Base-by-base conservation (phyloP, 2,797 vertebrate species). In the Paratrypauchen microcephalus region DNA sequence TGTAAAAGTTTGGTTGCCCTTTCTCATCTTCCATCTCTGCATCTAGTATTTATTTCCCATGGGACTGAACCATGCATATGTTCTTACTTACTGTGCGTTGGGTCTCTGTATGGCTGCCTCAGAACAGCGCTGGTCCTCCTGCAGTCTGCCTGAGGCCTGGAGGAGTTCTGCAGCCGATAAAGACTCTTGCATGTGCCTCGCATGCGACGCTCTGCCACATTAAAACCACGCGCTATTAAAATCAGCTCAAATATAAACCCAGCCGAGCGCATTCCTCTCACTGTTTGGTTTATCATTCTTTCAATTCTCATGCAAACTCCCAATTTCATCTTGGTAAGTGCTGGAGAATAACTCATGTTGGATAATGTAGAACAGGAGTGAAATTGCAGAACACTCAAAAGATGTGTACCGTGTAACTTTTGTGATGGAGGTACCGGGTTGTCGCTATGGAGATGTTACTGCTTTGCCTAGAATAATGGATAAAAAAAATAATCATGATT, bases 111-210 rank as follows among this genome's bases (percentile, higher is more conserved):
- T 87, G 30, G 26, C 78, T 87, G 81, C 82, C 84, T 86, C 79
- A 83, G 83, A 76, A 62, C 62, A 65, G 61, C 85, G 87, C 70
- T 82, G 86, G 85, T 80, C 84, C 87, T 87, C 89, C 86, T 68
- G 71, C 62, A 68, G 73, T 76, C 77, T 81, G 78, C 7, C 65
- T 56, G 68, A 41, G 41, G 39, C 72, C 81, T 19, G 64, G 73
- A 79, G 64, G 70, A 74, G 77, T 80, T 82, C 68, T 76, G 47
- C 39, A 62, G 80, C 68, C 61, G 86, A 88, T 86, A 84, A 86
- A 80, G 48, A 70, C 65, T 73, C 71, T 70, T 52, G 68, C 58
- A 67, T 59, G 71, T 63, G 54, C 62, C 70, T 82, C 62, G 79
- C 83, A 78, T 81, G 80, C 76, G 54, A 80, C 4, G 80, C 74